These are phyloP conservation scores for Botrylloides violaceus DNA, from an alignment of 23 tunicate species.

Conservation along the genomic window DNA sequence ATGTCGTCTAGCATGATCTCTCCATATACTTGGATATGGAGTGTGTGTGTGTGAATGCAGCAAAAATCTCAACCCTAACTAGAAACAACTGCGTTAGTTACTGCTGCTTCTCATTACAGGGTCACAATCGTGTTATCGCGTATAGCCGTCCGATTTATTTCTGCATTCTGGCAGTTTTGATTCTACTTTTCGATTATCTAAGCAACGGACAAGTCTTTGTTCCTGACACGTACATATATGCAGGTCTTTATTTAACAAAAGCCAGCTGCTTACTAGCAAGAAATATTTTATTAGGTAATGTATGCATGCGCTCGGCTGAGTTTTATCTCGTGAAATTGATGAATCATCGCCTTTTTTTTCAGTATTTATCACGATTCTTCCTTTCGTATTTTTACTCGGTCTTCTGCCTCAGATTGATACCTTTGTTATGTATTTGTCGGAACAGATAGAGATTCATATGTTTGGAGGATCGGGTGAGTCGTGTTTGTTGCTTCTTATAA, in stretches of 20 bases:
- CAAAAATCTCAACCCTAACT: too few relatives aligned
- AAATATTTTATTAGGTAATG: slow-evolving; percentile 49
- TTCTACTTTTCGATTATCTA: slow-evolving; percentile 57
- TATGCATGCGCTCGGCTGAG: neutral
- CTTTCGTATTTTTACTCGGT: slow-evolving; percentile 57
- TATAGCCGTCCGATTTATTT: slow-evolving; percentile 87
- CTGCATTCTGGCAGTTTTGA: slow-evolving; percentile 33
- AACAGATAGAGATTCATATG: slow-evolving; percentile 72
- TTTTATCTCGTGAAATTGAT: neutral
- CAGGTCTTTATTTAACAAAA: neutral
- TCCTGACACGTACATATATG: slow-evolving; percentile 16
- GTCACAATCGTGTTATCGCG: slow-evolving; percentile 74
- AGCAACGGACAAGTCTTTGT: neutral
- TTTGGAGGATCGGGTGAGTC: slow-evolving; percentile 78
- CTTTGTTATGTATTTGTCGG: slow-evolving; percentile 42
- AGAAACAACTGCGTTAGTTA: too few relatives aligned
- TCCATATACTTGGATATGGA: too few relatives aligned
- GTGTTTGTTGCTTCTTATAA: too few relatives aligned
- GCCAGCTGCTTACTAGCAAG: slow-evolving; percentile 38
- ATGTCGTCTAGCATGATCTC: too few relatives aligned
- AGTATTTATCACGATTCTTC: slow-evolving; percentile 59
- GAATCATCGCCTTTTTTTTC: slow-evolving; percentile 7
- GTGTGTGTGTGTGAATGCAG: too few relatives aligned
- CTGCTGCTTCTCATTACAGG: slow-evolving; percentile 33
- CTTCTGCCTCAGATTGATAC: slow-evolving; percentile 84